Conservation (phyloP, 1,140 invertebrate species). For the Physella acuta region DNA sequence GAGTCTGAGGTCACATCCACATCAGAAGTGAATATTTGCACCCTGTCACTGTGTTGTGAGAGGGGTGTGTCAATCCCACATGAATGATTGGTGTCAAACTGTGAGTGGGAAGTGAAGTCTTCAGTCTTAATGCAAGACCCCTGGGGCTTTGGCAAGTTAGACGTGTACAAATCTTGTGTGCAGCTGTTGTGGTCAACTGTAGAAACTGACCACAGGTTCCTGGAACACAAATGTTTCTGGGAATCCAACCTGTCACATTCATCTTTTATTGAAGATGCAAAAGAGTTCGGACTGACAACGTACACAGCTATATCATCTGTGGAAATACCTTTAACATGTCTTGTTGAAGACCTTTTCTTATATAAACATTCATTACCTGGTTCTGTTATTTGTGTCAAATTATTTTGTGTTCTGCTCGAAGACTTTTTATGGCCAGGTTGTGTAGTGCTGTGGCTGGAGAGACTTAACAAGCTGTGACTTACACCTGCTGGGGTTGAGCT, state of each 20-base stretch:
- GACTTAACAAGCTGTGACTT: background rate
- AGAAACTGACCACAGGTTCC: too few relatives aligned
- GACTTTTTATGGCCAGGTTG: background rate
- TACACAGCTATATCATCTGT: constrained; percentile 19
- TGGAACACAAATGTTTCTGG: too few relatives aligned
- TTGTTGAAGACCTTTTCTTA: background rate
- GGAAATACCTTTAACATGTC: background rate
- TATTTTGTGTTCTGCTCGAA: background rate
- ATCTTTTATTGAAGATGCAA: too few relatives aligned
- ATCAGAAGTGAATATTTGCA: background rate
- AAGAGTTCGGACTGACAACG: constrained; percentile 21
- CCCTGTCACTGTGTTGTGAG: too few relatives aligned
- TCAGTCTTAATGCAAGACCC: too few relatives aligned
- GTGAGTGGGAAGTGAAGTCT: too few relatives aligned
- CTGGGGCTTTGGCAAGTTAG: background rate
- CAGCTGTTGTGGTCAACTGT: background rate
- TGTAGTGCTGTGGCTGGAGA: background rate
- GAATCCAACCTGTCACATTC: too few relatives aligned
- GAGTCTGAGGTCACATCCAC: background rate
- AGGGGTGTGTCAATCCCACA: background rate
- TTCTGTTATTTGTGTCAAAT: background rate
- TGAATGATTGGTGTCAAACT: too few relatives aligned
- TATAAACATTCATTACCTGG: background rate
- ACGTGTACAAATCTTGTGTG: background rate
- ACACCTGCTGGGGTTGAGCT: too few relatives aligned